A percentile compares a stretch with the other conserved stretches of the same genome.
phyloP scores from a whole-genome alignment of 92 coral and sea anemone species.

The Plumapathes pennacea region DNA sequence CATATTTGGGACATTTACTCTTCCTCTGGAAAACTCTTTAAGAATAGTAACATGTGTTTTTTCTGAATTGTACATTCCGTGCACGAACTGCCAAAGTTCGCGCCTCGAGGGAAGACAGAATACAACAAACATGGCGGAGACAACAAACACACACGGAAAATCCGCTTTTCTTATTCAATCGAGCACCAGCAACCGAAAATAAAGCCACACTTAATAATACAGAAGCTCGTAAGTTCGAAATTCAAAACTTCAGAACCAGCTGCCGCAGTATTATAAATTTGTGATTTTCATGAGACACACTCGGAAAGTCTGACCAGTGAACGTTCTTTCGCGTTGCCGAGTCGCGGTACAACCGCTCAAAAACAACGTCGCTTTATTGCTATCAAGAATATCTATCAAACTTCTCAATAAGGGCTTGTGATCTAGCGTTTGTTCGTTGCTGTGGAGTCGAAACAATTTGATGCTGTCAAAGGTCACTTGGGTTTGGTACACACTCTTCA shows the following conservation, averaged over 20 bases:
- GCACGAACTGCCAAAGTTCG: too few relatives aligned
- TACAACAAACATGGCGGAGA: slow-evolving; percentile 58
- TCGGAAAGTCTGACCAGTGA: not conserved
- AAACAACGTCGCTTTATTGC: slow-evolving; percentile 1
- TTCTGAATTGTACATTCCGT: slow-evolving; percentile 16
- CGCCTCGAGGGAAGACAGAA: slow-evolving; percentile 11
- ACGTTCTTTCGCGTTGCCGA: slow-evolving; percentile 1
- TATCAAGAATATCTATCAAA: not conserved
- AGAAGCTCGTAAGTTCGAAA: too few relatives aligned
- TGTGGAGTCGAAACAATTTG: slow-evolving; percentile 38
- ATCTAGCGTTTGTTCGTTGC: slow-evolving; percentile 15
- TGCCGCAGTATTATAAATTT: too few relatives aligned
- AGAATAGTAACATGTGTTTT: not conserved
- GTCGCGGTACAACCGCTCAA: slow-evolving; percentile 9
- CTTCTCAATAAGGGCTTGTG: not conserved
- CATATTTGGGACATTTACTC: not conserved
- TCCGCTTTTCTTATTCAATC: not conserved
- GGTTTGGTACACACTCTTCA: slow-evolving; percentile 7
- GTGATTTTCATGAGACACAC: not conserved
- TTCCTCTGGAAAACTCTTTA: not conserved
- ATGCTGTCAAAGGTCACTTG: slow-evolving; percentile 78
- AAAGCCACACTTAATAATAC: slow-evolving; percentile 4
- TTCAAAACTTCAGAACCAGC: too few relatives aligned
- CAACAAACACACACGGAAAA: slow-evolving; percentile 21
- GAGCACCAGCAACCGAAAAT: not conserved